phyloP scores from a whole-genome alignment of 2,113 vertebrate genomes.

The Pantherophis guttatus region DNA sequence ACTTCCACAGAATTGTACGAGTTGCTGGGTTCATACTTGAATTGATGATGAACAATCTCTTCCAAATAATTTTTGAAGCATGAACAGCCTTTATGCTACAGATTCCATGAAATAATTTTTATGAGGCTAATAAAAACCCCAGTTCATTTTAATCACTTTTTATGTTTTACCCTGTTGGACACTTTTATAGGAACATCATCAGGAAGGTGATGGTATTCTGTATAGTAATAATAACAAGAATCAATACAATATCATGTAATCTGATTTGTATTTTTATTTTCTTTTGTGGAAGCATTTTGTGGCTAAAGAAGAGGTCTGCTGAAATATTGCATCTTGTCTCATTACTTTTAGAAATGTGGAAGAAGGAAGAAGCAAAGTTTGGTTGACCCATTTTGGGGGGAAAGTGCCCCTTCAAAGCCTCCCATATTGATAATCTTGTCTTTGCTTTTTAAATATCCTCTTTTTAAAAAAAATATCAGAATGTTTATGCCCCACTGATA shows the following conservation, averaged over 20 bases:
- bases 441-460: slow-evolving; percentile 39
- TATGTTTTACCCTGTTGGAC: background rate
- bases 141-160: background rate
- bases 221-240: background rate
- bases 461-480: slow-evolving; percentile 19
- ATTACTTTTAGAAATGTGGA: background rate
- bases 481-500: slow-evolving; percentile 18
- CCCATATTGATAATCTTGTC: background rate
- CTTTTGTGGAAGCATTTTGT: background rate
- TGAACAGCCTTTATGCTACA: background rate
- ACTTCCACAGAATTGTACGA: background rate
- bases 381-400: background rate
- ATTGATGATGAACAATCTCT: background rate
- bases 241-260: too few relatives aligned
- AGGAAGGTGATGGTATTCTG: background rate
- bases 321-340: background rate
- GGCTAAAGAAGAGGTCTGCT: background rate
- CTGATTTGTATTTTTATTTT: background rate
- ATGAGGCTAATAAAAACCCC: background rate
- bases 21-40: background rate
- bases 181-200: background rate
- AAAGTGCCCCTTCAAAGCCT: background rate
- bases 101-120: background rate
- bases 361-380: background rate
- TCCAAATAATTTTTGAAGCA: background rate